Evolutionary conservation across 2,113 vertebrate genomes (phyloP), one percentile per base, ranked within the genome.

Genomic region (Oncorhynchus mykiss): DNA sequence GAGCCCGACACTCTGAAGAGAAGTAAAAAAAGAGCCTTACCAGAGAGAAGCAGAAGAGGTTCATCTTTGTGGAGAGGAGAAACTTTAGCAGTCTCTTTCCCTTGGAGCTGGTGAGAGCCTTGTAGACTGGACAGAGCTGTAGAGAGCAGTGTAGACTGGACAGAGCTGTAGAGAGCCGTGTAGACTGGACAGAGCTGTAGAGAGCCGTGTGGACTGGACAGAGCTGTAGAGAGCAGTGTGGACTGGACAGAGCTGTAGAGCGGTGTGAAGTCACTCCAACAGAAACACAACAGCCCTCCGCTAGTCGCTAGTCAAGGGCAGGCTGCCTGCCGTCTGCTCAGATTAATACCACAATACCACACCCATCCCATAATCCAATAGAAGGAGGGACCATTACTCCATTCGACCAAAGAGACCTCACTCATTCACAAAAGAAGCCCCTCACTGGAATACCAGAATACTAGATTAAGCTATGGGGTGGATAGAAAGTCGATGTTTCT

Each of bases 1-100:
- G 62, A 27, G 57, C 24, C 12, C 4, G 18, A 31, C 20, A 76
- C 11, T 11, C 39, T 45, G 9, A n/a, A n/a, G 22, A 20, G 25
- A 64, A 71, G 57, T 22, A 7, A 3, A 20, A 59, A 31, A 74
- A 54, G 67, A 27, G n/a, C 91, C 96, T 96, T 94, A 98, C 96
- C 96, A 98, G 88, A 7, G 97, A 97, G 87, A 99, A 96, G 91
- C 97, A 99, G 93, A 99, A 98, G 71, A 99, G 95, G 87, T 97
- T 99, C 97, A 98, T 98, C 82, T 78, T 92, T 89, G 49, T 91
- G 89, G 48, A 75, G 20, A 57, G 69, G 66, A n/a, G 25, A 54
- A 71, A 31, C 66, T 48, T 60, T 66, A 60, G 24, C 80, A 84
- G 13, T 34, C 3, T 54, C 22, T 20, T 22, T 39, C 34, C 22